phyloP scores from a whole-genome alignment of 1,140 invertebrate genomes.

The Meloidogyne hapla region DNA sequence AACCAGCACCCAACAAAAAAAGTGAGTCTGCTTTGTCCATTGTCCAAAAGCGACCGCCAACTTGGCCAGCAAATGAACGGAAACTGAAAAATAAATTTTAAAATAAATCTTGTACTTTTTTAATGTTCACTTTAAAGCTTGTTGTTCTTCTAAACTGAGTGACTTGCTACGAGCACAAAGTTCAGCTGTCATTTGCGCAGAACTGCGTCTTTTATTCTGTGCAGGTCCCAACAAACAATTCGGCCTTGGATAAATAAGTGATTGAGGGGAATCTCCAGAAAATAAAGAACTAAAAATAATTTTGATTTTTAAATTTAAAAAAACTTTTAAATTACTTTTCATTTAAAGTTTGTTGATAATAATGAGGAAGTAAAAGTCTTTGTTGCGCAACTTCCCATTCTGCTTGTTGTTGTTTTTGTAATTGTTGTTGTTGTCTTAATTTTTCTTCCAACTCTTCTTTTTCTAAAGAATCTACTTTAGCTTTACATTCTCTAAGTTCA shows the following conservation, averaged over 20 bases:
- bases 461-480: slow-evolving; percentile 32
- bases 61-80: neutral
- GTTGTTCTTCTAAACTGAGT: neutral
- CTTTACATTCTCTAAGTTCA: slow-evolving; percentile 33
- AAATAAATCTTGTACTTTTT: no score
- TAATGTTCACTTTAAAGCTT: neutral
- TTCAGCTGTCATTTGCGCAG: neutral
- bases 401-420: slow-evolving; percentile 2
- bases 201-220: neutral
- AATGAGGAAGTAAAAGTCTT: neutral
- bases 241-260: neutral
- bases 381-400: slow-evolving; percentile 17
- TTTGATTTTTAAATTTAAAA: neutral
- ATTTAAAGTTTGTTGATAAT: slow-evolving; percentile 3
- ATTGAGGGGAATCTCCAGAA: neutral
- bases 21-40: neutral
- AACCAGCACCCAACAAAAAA: neutral
- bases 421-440: neutral
- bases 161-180: neutral
- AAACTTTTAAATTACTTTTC: neutral
- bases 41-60: neutral
- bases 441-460: slow-evolving; percentile 21
- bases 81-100: neutral
- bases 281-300: neutral
- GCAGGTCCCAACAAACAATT: neutral